Percentiles rank a stretch among this genome's conserved stretches.
These are phyloP conservation scores for Euborellia annulipes DNA, from an alignment of 1,140 invertebrate genomes.

Conservation along the genomic window DNA sequence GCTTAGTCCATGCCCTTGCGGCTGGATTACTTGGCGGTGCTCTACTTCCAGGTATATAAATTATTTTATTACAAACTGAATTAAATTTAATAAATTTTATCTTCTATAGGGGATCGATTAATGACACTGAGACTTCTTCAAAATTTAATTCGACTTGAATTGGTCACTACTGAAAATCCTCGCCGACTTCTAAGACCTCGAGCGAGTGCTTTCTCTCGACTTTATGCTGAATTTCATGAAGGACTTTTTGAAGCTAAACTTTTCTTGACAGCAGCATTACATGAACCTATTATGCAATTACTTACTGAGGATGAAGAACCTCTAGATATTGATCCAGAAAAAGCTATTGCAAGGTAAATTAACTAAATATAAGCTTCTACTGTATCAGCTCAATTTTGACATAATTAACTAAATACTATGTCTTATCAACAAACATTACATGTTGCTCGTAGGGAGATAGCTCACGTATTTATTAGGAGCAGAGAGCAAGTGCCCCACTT, in stretches of 20 bases:
- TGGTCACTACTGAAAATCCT: conserved; percentile 67
- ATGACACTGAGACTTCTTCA: conserved; percentile 59
- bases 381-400: too few species aligned
- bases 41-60: too few species aligned
- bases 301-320: conserved; percentile 86
- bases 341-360: conserved; percentile 46
- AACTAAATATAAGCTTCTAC: too few species aligned
- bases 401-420: too few species aligned
- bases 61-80: too few species aligned
- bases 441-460: too few species aligned
- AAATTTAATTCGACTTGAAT: conserved; percentile 68
- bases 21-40: conserved; percentile 73
- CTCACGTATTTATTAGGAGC: too few species aligned
- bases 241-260: conserved; percentile 79
- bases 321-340: conserved; percentile 83
- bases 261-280: conserved; percentile 82
- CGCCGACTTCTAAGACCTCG: conserved; percentile 68
- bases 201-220: conserved; percentile 72
- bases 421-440: too few species aligned
- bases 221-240: conserved; percentile 82
- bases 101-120: conserved; percentile 69
- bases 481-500: too few species aligned
- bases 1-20: conserved; percentile 52
- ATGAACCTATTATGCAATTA: conserved; percentile 81
- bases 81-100: too few species aligned